Evolutionary conservation across 2,113 vertebrate species (phyloP).

Genomic region (Naja naja): DNA sequence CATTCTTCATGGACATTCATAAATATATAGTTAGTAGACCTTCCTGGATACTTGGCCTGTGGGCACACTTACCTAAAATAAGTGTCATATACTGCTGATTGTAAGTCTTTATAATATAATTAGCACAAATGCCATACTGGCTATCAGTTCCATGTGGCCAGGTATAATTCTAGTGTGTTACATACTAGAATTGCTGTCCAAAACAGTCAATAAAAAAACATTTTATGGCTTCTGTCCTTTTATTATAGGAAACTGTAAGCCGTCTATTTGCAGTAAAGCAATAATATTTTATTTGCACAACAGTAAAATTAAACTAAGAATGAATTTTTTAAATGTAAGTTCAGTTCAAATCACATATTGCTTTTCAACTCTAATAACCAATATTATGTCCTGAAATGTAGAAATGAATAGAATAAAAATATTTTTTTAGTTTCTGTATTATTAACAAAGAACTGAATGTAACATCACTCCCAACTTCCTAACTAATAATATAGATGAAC

Average conservation of each 20-base stretch:
- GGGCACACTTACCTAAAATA: background rate
- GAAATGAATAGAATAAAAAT: background rate
- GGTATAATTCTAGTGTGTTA: background rate
- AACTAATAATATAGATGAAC: background rate
- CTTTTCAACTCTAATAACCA: background rate
- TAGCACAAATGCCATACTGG: background rate
- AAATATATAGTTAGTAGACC: background rate
- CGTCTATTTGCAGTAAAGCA: background rate
- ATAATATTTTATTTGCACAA: constrained; percentile 30
- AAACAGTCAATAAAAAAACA: background rate
- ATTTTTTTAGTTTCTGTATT: background rate
- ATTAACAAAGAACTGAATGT: background rate
- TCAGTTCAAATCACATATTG: background rate
- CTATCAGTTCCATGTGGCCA: background rate
- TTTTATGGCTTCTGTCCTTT: background rate
- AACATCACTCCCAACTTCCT: background rate
- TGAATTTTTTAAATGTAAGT: background rate
- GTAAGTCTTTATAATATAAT: background rate
- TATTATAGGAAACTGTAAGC: background rate
- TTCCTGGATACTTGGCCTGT: background rate
- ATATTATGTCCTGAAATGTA: background rate
- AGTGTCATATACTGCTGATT: background rate
- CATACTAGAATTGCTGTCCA: background rate
- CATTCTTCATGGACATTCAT: background rate
- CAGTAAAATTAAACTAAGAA: constrained; percentile 19